Percentiles rank a stretch among this genome's conserved stretches.
Conservation (phyloP, 1,140 invertebrate genomes). For the Apocrypta bakeri region DNA sequence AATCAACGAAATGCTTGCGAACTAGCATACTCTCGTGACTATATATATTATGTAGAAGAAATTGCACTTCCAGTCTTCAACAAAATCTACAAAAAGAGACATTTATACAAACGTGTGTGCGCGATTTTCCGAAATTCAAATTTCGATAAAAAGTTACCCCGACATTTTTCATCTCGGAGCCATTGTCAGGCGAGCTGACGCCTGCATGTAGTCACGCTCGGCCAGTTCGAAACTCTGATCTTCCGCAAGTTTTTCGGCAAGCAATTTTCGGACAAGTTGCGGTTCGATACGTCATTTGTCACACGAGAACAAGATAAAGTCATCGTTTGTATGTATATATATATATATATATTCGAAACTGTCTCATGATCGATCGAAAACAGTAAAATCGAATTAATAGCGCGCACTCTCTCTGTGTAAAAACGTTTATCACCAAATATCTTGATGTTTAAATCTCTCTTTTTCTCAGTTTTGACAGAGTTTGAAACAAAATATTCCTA, state of each 20-base stretch:
- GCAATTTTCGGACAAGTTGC: neutral
- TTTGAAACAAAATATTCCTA: too few relatives aligned
- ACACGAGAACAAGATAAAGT: neutral
- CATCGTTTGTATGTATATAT: neutral
- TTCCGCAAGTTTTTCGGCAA: neutral
- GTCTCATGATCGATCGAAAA: neutral
- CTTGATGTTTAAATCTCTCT: neutral
- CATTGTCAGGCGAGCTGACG: slow-evolving; percentile 38
- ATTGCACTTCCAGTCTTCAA: neutral
- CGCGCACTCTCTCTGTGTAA: too few relatives aligned
- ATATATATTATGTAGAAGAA: too few relatives aligned
- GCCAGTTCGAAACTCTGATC: neutral
- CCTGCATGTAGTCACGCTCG: neutral
- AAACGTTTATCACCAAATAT: too few relatives aligned
- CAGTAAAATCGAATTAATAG: neutral
- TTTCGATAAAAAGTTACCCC: neutral
- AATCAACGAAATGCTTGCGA: neutral
- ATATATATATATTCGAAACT: neutral
- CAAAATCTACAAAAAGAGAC: neutral
- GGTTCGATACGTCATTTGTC: neutral
- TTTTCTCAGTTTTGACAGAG: too few relatives aligned
- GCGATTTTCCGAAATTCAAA: neutral
- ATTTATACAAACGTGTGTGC: neutral
- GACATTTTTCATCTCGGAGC: slow-evolving; percentile 32
- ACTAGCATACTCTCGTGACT: neutral